These are phyloP conservation scores for Sandelia bainsii DNA, from an alignment of 2,797 vertebrate genomes.

Conservation along the genomic window DNA sequence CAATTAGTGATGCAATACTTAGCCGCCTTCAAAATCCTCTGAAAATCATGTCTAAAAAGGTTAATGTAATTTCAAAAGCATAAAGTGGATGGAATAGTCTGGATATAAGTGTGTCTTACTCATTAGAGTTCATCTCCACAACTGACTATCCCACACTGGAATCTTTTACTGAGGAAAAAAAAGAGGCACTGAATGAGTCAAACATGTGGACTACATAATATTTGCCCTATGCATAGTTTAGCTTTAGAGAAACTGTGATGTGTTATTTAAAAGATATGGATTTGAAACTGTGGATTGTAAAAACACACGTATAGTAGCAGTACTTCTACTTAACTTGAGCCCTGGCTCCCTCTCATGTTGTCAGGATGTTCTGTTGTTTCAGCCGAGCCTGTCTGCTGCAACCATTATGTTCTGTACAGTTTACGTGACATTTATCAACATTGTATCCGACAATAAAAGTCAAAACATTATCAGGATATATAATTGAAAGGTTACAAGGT, in stretches of 20 bases:
- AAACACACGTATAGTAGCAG: conserved; percentile 19
- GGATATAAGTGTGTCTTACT: conserved; percentile 63
- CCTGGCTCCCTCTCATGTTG: conserved; percentile 29
- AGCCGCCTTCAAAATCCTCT: conserved; percentile 69
- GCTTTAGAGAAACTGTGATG: conserved; percentile 34
- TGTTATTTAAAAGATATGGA: conserved; percentile 49
- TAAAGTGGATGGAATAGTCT: conserved; percentile 71
- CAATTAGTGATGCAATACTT: conserved; percentile 83
- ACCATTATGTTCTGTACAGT: conserved; percentile 40
- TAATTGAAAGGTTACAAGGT: conserved; percentile 69
- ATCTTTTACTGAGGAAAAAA: conserved; percentile 39
- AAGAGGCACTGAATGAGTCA: conserved; percentile 43
- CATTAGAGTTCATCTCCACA: conserved; percentile 64
- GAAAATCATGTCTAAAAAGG: conserved; percentile 78
- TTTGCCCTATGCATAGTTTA: conserved; percentile 54
- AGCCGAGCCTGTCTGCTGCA: conserved; percentile 28
- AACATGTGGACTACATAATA: conserved; percentile 41
- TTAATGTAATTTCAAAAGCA: conserved; percentile 82
- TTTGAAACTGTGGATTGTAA: conserved; percentile 49
- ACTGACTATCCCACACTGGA: conserved; percentile 50
- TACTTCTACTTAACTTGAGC: conserved; percentile 1
- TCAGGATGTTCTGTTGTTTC: conserved; percentile 24
- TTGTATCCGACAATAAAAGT: conserved; percentile 66
- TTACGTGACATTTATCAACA: conserved; percentile 72
- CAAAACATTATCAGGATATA: conserved; percentile 54